A percentile compares a stretch with the other conserved stretches of the same genome.
Conservation (phyloP, 2,888 invertebrate genomes). For the Synanthedon vespiformis region DNA sequence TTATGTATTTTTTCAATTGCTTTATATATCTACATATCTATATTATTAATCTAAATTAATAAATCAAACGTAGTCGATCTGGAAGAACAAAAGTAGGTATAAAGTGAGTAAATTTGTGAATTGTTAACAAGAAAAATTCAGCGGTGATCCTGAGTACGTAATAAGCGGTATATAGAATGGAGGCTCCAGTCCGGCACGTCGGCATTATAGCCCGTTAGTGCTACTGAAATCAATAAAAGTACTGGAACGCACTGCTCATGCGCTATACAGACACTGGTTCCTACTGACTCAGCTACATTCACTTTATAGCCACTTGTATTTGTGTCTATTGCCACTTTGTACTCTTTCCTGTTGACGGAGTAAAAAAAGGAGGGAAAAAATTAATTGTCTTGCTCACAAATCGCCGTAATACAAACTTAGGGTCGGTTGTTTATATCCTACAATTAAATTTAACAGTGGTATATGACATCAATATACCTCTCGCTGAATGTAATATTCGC, state of each 20-base stretch:
- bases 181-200: conserved; percentile 62
- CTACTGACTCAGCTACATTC: conserved; percentile 67
- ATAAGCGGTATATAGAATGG: conserved; percentile 57
- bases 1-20: neutral
- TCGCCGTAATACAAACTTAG: conserved; percentile 17
- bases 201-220: conserved; percentile 73
- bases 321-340: conserved; percentile 65
- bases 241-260: conserved; percentile 71
- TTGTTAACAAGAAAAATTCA: conserved; percentile 60
- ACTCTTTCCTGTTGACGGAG: conserved; percentile 57
- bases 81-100: neutral
- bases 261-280: conserved; percentile 45
- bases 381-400: conserved; percentile 43
- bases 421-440: neutral
- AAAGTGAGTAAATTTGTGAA: conserved; percentile 13
- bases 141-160: conserved; percentile 61
- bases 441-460: neutral
- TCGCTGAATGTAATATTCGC: neutral
- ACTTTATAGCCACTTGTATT: conserved; percentile 70
- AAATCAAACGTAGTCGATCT: neutral
- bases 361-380: conserved; percentile 45
- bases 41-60: neutral
- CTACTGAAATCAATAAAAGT: conserved; percentile 80
- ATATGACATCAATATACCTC: neutral
- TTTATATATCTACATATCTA: neutral